Conservation (phyloP, 2,888 invertebrate species). For the Plemyria rubiginata region DNA sequence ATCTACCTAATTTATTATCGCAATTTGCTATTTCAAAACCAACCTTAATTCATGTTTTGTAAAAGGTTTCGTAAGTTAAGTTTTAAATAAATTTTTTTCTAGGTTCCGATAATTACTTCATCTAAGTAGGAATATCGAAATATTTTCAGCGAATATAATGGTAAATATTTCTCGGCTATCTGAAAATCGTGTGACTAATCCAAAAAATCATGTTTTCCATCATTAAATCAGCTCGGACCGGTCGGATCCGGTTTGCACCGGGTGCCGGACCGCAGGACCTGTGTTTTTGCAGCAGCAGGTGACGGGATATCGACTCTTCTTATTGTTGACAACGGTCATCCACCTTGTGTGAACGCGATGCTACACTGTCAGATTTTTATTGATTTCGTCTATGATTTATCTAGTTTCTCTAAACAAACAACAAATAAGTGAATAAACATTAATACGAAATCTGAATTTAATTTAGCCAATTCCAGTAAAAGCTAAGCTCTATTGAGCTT, state of each 20-base stretch:
- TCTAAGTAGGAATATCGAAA: too few relatives aligned
- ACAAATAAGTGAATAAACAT: too few relatives aligned
- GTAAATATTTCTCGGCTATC: slow-evolving; percentile 2
- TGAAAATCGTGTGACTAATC: slow-evolving; percentile 52
- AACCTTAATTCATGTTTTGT: too few relatives aligned
- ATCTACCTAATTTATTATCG: too few relatives aligned
- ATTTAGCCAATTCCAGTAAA: neutral
- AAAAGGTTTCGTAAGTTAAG: too few relatives aligned
- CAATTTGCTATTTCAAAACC: too few relatives aligned
- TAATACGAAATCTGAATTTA: neutral
- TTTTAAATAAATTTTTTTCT: too few relatives aligned
- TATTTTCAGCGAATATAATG: too few relatives aligned
- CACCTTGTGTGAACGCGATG: slow-evolving; percentile 62
- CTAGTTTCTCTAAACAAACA: neutral
- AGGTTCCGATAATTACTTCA: too few relatives aligned
- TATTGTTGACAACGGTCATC: slow-evolving; percentile 70
- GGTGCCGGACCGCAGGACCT: slow-evolving; percentile 50
- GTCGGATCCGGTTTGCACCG: slow-evolving; percentile 46
- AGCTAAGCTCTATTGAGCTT: neutral
- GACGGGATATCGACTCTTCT: slow-evolving; percentile 71
- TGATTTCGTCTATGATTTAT: slow-evolving; percentile 11
- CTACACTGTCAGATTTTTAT: slow-evolving; percentile 30
- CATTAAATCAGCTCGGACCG: slow-evolving; percentile 66
- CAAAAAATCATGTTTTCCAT: slow-evolving; percentile 64
- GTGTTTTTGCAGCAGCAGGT: slow-evolving; percentile 79